Evolutionary conservation across 2,888 invertebrate genomes (phyloP), one percentile per base, ranked within the genome.

Genomic region (Xylocampa areola): DNA sequence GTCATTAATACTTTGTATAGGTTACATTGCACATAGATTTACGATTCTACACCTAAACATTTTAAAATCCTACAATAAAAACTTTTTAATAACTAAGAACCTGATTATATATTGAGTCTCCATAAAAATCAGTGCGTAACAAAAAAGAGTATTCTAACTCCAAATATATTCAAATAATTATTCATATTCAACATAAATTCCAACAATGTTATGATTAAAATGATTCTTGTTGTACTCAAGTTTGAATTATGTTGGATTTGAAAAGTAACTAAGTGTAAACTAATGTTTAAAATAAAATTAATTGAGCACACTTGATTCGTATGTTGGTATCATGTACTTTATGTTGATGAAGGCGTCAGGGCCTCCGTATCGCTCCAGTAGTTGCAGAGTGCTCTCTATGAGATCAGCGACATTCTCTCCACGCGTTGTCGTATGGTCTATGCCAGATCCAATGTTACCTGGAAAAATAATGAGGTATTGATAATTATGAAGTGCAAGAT

Each of bases 311-410:
- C 97, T 98, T 0, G 99, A 99, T 88, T 99, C 98, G 84, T 99
- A 99, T 4, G 99, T 99, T 0, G 99, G 99, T 73, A 99, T 96
- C 96, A 99, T 97, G 89, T 99, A 99, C 90, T 99, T 99, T 80
- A 99, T 99, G 89, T 99, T 99, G 77, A 99, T 98, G 86, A 98
- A 99, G 1, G 99, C 98, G 86, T 99, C 98, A 67, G 98, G 97
- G 4, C 99, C 99, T 0, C 99, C 99, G 81, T 97, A 97, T 77
- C 96, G 94, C 88, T 99, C 99, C 65, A 99, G 94, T 39, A 97
- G 95, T 91, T 98, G 98, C 47, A 99, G 93, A 0, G 99, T 99
- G 82, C 98, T 98, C 85, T 98, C 97, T 54, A 99, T 98, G 33
- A 98, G 92, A 85, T 98, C 98, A 0, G 97, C 98, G 7, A 98